A percentile compares a stretch with the other conserved stretches of the same genome.
phyloP scores from a whole-genome alignment of 1,140 invertebrate genomes.

The Diuraphis noxia region DNA sequence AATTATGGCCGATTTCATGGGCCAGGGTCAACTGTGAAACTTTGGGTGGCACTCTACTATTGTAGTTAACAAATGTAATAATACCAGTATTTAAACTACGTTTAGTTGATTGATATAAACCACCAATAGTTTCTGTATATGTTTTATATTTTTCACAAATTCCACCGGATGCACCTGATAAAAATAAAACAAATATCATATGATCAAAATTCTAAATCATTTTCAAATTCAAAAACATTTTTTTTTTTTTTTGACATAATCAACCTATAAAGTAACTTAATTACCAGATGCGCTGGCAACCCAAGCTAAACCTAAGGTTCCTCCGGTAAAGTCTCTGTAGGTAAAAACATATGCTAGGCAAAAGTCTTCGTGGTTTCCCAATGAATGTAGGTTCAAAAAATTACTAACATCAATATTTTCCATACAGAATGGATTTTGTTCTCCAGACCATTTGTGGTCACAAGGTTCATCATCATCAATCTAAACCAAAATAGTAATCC shows the following conservation, averaged over 20 bases:
- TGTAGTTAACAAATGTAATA: slow-evolving; percentile 99
- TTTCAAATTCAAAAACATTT: background rate
- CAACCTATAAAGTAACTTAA: slow-evolving; percentile 40
- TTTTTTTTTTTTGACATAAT: background rate
- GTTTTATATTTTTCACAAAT: slow-evolving; percentile 98
- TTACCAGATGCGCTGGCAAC: slow-evolving; percentile 87
- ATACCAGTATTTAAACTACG: slow-evolving; percentile 97
- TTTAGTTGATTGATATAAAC: slow-evolving; percentile 90
- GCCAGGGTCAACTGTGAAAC: slow-evolving; percentile 97
- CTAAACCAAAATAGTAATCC: slow-evolving; percentile 60
- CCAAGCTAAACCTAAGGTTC: slow-evolving; percentile 96
- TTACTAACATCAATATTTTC: slow-evolving; percentile 99
- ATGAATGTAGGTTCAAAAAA: slow-evolving; percentile 96
- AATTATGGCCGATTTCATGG: slow-evolving; percentile 99
- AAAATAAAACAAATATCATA: slow-evolving; percentile 33
- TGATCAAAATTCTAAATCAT: background rate
- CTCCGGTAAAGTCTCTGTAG: slow-evolving; percentile 94
- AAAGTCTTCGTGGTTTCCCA: slow-evolving; percentile 96
- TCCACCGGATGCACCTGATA: slow-evolving; percentile 88
- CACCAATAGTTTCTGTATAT: slow-evolving; percentile 92
- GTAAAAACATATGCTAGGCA: slow-evolving; percentile 99
- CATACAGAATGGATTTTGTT: slow-evolving; percentile 91
- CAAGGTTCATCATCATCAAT: slow-evolving; percentile 89
- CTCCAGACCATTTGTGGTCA: slow-evolving; percentile 67
- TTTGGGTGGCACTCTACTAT: slow-evolving; percentile 91